Evolutionary conservation across 2,113 vertebrate genomes (phyloP).

Genomic region (Reinhardtius hippoglossoides): DNA sequence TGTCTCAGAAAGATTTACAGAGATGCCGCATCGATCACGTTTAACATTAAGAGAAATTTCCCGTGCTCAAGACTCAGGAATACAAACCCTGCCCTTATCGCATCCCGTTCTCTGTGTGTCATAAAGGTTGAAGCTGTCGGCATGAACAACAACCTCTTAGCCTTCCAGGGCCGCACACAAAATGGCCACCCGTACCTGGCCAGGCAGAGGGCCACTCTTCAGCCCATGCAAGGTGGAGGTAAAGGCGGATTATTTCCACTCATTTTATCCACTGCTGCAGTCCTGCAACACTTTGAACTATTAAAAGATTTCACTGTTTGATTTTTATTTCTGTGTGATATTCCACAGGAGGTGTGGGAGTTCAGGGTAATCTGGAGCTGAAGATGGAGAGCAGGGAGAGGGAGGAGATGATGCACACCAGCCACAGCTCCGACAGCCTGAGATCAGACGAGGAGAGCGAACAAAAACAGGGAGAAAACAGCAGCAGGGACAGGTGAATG

Average conservation of each 20-base stretch:
- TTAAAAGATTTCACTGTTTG: not conserved
- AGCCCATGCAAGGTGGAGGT: constrained; percentile 51
- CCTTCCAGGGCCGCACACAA: constrained; percentile 70
- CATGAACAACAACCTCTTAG: constrained; percentile 73
- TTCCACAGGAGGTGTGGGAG: constrained; percentile 76
- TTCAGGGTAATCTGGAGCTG: constrained; percentile 84
- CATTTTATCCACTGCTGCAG: not conserved
- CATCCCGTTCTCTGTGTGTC: constrained; percentile 46
- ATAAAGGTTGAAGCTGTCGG: constrained; percentile 72
- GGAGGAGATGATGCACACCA: constrained; percentile 85
- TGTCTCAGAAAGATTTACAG: constrained; percentile 34
- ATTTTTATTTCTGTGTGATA: not conserved
- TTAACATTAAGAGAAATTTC: constrained; percentile 10
- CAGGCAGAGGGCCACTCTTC: constrained; percentile 60
- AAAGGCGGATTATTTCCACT: constrained; percentile 29
- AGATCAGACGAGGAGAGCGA: constrained; percentile 94
- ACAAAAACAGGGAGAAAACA: constrained; percentile 86
- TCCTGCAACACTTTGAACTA: not conserved
- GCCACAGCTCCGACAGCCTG: constrained; percentile 92
- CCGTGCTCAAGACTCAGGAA: not conserved
- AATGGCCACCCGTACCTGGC: constrained; percentile 69
- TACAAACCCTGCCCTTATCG: constrained; percentile 20
- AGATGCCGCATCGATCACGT: not conserved
- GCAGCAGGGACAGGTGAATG: constrained; percentile 82
- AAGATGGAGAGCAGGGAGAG: constrained; percentile 92